A percentile compares a stretch with the other conserved stretches of the same genome.
Evolutionary conservation across 2,797 vertebrate genomes (phyloP).

Genomic region (Manis crassicaudata): DNA sequence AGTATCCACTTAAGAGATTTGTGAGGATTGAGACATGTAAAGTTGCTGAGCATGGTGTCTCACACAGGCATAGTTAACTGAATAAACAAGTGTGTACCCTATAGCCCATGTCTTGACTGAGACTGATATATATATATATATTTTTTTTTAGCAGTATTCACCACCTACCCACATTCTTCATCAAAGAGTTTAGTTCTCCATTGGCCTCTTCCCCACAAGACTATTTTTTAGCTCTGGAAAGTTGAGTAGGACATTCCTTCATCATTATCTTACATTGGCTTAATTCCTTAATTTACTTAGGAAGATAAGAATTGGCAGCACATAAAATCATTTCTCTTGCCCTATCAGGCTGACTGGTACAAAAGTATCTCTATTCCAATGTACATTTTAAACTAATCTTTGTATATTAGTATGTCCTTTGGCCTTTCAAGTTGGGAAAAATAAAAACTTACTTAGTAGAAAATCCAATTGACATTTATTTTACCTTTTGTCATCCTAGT

Average conservation of each 20-base stretch:
- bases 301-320: not conserved
- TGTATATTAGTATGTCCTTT: not conserved
- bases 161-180: not conserved
- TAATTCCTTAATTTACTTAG: not conserved
- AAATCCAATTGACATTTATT: not conserved
- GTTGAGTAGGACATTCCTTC: not conserved
- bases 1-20: not conserved
- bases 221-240: not conserved
- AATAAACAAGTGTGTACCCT: not conserved
- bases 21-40: not conserved
- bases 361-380: not conserved
- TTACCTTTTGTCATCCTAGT: not conserved
- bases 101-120: not conserved
- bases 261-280: not conserved
- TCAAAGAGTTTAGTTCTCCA: not conserved
- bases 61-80: not conserved
- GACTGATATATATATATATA: not conserved
- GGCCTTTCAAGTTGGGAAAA: not conserved
- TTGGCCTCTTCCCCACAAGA: not conserved
- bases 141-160: not conserved
- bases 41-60: not conserved
- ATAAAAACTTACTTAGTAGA: not conserved
- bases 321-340: not conserved
- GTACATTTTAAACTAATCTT: not conserved
- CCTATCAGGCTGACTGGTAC: not conserved